Percentiles rank a stretch among this genome's conserved stretches.
These are phyloP conservation scores for Cyanoderma ruficeps DNA, from an alignment of 2,113 vertebrate genomes.

Conservation along the genomic window DNA sequence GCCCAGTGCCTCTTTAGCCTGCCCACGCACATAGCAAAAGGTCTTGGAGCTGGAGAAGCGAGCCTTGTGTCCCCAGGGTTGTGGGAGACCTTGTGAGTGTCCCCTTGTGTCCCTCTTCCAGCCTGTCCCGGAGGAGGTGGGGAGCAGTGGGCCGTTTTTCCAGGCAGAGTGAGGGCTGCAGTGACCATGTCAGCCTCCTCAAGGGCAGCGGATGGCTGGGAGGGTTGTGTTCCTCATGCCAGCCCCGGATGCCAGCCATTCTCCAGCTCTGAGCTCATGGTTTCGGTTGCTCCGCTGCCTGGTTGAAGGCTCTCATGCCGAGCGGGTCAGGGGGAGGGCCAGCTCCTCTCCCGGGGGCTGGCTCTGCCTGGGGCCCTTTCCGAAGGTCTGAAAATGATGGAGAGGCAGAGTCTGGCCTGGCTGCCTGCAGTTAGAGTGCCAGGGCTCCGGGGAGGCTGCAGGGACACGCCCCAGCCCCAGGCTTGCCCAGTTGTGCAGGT, in stretches of 20 bases:
- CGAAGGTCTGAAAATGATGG: background rate
- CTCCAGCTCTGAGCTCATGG: conserved; percentile 60
- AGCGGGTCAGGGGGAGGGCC: background rate
- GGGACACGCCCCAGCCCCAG: background rate
- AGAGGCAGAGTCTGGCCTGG: background rate
- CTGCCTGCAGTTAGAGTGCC: background rate
- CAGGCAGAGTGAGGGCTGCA: background rate
- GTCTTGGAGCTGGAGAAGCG: background rate
- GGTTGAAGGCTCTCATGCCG: background rate
- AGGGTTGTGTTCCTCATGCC: background rate
- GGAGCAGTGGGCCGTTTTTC: background rate
- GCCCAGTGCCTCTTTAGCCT: background rate
- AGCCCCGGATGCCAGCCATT: conserved; percentile 50
- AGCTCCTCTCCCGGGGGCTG: background rate
- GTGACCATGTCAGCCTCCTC: background rate
- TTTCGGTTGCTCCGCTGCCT: background rate
- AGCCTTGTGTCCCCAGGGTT: background rate
- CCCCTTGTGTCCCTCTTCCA: background rate
- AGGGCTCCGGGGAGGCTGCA: background rate
- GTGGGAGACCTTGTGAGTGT: background rate
- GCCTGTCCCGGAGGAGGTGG: background rate
- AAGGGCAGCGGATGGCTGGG: conserved; percentile 24
- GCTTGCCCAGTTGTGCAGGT: background rate
- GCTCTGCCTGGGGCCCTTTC: background rate
- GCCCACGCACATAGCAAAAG: background rate